Percentiles rank a stretch among this genome's conserved stretches.
These are phyloP conservation scores for Amazona guildingii DNA, from an alignment of 2,113 vertebrate species.

Conservation along the genomic window DNA sequence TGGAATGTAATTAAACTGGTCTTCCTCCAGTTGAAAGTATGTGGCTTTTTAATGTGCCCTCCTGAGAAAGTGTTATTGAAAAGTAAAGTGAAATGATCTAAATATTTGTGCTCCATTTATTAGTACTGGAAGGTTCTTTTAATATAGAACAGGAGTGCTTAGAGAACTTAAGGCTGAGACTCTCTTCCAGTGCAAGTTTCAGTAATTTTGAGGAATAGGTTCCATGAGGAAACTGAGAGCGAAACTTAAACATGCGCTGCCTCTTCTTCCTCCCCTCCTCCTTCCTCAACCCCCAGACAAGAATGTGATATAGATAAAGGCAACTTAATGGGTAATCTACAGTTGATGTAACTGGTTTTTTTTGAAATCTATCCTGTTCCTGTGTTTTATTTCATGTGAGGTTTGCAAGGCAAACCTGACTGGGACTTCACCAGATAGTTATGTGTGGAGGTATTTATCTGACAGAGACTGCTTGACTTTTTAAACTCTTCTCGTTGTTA, in stretches of 20 bases:
- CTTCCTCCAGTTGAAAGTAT: background rate
- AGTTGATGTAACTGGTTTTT: background rate
- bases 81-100: background rate
- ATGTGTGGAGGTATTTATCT: conserved; percentile 69
- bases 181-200: background rate
- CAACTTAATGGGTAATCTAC: background rate
- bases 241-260: background rate
- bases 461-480: conserved; percentile 73
- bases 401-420: conserved; percentile 65
- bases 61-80: background rate
- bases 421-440: conserved; percentile 61
- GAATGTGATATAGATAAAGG: background rate
- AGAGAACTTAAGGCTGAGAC: background rate
- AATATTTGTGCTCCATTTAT: background rate
- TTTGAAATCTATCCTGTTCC: accelerated
- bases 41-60: background rate
- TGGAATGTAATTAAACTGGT: background rate
- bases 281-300: background rate
- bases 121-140: background rate
- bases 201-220: background rate
- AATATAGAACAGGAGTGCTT: background rate
- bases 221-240: background rate
- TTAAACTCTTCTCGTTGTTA: conserved; percentile 74
- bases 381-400: background rate
- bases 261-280: background rate